These are phyloP conservation scores for Orthosia gothica DNA, from an alignment of 2,888 invertebrate genomes.

Conservation along the genomic window DNA sequence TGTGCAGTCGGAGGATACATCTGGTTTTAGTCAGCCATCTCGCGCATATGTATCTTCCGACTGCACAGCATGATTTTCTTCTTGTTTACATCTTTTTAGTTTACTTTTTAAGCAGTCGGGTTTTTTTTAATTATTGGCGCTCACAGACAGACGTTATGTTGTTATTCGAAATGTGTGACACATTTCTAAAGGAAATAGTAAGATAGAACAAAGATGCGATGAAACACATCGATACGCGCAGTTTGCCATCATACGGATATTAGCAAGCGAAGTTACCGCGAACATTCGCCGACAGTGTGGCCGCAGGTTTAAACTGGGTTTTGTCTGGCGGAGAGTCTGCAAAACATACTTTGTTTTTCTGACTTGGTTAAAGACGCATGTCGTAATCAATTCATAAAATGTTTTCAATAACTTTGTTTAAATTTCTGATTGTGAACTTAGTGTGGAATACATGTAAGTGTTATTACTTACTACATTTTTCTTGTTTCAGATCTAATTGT, in stretches of 20 bases:
- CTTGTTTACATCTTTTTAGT: too few species aligned
- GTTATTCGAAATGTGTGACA: too few species aligned
- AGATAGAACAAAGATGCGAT: background rate
- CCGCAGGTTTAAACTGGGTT: background rate
- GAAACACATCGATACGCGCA: too few species aligned
- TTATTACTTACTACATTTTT: conserved; percentile 2
- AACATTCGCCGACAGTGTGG: conserved; percentile 17
- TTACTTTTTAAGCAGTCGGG: too few species aligned
- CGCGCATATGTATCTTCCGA: too few species aligned
- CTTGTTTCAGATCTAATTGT: background rate
- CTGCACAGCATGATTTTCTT: too few species aligned
- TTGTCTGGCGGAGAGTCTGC: background rate
- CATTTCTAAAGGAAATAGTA: background rate
- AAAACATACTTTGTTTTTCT: background rate
- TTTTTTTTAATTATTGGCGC: background rate
- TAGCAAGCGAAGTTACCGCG: background rate
- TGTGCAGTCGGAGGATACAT: too few species aligned
- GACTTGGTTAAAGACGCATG: conserved; percentile 1
- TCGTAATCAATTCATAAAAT: conserved; percentile 26
- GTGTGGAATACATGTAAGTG: conserved; percentile 57
- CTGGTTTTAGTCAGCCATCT: too few species aligned
- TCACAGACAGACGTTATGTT: too few species aligned
- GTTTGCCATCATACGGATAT: background rate
- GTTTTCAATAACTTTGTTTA: conserved; percentile 40
- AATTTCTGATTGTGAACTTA: conserved; percentile 43